These are phyloP conservation scores for Caligus rogercresseyi DNA, from an alignment of 1,140 invertebrate genomes.

Conservation along the genomic window DNA sequence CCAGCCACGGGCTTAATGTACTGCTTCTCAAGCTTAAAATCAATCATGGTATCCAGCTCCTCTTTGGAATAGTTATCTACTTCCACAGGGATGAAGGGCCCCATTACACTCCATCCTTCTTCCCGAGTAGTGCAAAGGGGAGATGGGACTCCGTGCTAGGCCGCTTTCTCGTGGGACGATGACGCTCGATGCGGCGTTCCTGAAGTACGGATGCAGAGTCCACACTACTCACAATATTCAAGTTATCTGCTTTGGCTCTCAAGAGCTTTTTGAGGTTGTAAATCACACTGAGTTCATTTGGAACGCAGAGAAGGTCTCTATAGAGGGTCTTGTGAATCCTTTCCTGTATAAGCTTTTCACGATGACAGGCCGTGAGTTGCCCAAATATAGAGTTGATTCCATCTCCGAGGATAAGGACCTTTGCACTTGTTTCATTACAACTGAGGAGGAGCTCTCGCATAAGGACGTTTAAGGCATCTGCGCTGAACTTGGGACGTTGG, in stretches of 20 bases:
- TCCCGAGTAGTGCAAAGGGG: neutral
- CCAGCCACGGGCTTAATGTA: conserved; percentile 5
- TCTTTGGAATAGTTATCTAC: neutral
- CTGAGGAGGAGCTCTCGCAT: neutral
- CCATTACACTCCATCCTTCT: conserved; percentile 2
- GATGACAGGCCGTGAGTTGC: neutral
- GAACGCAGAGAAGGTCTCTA: neutral
- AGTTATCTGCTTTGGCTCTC: neutral
- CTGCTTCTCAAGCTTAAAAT: neutral
- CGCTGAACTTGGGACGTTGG: neutral
- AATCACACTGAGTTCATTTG: conserved; percentile 3
- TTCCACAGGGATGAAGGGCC: conserved; percentile 4
- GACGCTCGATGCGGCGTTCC: neutral
- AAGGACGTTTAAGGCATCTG: conserved; percentile 1
- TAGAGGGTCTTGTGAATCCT: neutral
- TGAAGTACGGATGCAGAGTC: neutral
- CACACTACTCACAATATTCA: neutral
- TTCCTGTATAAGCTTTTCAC: conserved; percentile 1
- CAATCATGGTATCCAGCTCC: conserved; percentile 1
- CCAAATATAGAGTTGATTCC: conserved; percentile 4
- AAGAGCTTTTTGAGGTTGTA: neutral
- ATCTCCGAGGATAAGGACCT: neutral
- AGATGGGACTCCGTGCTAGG: neutral
- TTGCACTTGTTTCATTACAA: neutral
- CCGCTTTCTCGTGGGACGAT: neutral